phyloP scores from a whole-genome alignment of 2,797 vertebrate species.

The Pseudochirops cupreus region DNA sequence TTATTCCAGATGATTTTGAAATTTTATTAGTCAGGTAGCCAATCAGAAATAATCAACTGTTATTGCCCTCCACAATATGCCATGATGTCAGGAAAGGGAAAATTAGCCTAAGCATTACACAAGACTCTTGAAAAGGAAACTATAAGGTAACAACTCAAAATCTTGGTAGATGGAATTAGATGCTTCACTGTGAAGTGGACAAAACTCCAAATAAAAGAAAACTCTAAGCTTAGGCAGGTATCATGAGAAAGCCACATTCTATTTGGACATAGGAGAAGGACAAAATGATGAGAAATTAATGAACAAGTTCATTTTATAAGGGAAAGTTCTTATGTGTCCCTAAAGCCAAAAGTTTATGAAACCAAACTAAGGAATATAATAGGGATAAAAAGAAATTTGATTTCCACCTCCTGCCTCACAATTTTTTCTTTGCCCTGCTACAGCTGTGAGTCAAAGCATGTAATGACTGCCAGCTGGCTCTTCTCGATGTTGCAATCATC shows the following conservation, averaged over 20 bases:
- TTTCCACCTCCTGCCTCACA: constrained; percentile 55
- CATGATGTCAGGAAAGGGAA: not conserved
- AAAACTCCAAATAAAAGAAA: constrained; percentile 43
- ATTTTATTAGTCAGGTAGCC: not conserved
- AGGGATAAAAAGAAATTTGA: constrained; percentile 72
- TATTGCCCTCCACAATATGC: not conserved
- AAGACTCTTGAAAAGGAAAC: not conserved
- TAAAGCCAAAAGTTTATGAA: constrained; percentile 69
- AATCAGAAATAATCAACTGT: not conserved
- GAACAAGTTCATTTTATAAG: constrained; percentile 66
- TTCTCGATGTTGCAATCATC: constrained; percentile 45
- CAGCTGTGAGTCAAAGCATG: constrained; percentile 57
- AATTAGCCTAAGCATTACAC: not conserved
- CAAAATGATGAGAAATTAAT: constrained; percentile 51
- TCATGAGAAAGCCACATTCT: constrained; percentile 12
- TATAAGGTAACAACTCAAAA: not conserved
- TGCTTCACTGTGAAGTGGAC: constrained; percentile 15
- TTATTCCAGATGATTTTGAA: not conserved
- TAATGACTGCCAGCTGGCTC: constrained; percentile 68
- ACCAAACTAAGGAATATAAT: constrained; percentile 72
- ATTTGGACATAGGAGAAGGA: not conserved
- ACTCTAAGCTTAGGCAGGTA: constrained; percentile 30
- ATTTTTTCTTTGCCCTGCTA: constrained; percentile 63
- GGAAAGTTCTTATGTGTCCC: constrained; percentile 36
- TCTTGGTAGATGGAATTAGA: not conserved